Conservation (phyloP, 2,113 vertebrate genomes). For the Cyprinodon variegatus region DNA sequence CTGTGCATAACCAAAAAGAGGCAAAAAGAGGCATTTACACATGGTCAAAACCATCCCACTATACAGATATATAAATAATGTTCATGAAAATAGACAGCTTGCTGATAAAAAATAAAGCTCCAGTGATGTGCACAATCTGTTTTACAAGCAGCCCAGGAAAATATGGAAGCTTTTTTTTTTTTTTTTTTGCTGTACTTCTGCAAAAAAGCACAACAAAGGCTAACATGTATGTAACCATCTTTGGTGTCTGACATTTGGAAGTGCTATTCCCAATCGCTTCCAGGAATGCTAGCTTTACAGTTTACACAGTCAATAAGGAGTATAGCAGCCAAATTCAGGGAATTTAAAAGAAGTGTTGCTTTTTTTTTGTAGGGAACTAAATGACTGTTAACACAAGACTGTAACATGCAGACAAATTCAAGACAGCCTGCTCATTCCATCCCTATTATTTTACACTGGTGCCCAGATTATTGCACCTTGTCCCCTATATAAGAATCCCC, state of each 20-base stretch:
- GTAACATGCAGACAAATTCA: constrained; percentile 45
- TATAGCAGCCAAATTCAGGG: constrained; percentile 21
- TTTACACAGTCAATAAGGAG: constrained; percentile 14
- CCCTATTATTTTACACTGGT: constrained; percentile 40
- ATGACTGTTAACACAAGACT: constrained; percentile 46
- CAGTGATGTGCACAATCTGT: constrained; percentile 60
- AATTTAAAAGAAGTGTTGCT: constrained; percentile 17
- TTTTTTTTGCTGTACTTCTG: constrained; percentile 20
- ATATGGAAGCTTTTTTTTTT: constrained; percentile 26
- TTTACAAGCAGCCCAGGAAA: constrained; percentile 54
- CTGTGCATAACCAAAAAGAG: constrained; percentile 63
- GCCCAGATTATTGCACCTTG: not conserved
- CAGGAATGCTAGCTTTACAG: constrained; percentile 12
- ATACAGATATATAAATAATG: constrained; percentile 74
- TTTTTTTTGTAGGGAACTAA: constrained; percentile 17
- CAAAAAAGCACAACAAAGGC: constrained; percentile 29
- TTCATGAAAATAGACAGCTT: constrained; percentile 60
- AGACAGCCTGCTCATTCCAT: constrained; percentile 14
- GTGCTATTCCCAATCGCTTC: not conserved
- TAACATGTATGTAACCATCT: constrained; percentile 48
- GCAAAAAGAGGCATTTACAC: constrained; percentile 47
- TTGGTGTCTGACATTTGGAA: constrained; percentile 45
- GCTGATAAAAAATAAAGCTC: constrained; percentile 57
- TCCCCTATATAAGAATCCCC: constrained; percentile 4
- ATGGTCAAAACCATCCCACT: constrained; percentile 44